phyloP scores from a whole-genome alignment of 2,113 vertebrate species.

The Smithornis capensis region DNA sequence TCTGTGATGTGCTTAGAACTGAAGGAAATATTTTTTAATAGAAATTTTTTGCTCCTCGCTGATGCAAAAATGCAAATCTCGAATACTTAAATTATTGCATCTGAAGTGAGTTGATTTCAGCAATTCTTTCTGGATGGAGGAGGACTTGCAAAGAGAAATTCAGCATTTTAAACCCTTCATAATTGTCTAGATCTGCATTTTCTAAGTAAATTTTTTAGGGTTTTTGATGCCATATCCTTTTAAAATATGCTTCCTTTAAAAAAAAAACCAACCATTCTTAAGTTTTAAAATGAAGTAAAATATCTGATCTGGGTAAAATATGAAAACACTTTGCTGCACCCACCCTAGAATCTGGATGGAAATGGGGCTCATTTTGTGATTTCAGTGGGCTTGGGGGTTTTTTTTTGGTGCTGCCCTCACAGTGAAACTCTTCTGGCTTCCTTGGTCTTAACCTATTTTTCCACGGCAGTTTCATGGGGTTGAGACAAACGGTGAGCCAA shows the following conservation, averaged over 20 bases:
- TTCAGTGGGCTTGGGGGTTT: background rate
- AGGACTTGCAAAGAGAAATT: background rate
- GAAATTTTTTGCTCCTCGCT: rapidly evolving
- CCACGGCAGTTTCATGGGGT: background rate
- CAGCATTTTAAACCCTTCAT: background rate
- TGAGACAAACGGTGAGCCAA: background rate
- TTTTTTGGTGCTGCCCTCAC: background rate
- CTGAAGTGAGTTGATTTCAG: background rate
- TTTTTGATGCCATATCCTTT: background rate
- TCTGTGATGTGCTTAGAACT: background rate
- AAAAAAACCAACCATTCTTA: background rate
- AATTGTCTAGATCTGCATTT: background rate
- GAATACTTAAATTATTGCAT: background rate
- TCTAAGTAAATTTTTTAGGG: background rate
- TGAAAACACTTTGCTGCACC: background rate
- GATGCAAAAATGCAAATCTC: background rate
- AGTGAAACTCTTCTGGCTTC: background rate
- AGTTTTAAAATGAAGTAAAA: background rate
- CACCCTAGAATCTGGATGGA: background rate
- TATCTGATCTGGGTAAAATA: background rate
- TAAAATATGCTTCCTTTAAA: background rate
- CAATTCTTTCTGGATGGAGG: background rate
- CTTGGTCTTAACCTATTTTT: background rate
- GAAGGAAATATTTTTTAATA: background rate
- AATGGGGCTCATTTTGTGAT: background rate